Percentiles rank a stretch among this genome's conserved stretches.
These are phyloP conservation scores for Dolichomitus sp. DNA, from an alignment of 2,888 invertebrate species.

Conservation along the genomic window DNA sequence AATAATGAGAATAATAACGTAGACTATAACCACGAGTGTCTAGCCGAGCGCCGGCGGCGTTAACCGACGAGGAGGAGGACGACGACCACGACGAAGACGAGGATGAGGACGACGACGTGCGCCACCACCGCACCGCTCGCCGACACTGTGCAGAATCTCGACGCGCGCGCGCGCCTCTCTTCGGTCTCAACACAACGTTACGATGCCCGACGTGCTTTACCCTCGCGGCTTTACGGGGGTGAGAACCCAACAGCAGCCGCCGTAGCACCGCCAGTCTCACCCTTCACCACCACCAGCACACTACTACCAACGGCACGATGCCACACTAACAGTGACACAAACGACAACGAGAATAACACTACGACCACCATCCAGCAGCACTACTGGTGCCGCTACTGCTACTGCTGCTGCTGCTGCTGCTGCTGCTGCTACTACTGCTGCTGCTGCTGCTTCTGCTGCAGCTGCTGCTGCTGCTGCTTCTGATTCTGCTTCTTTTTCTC, in stretches of 20 bases:
- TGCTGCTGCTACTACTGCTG: neutral
- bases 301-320: conserved; percentile 4
- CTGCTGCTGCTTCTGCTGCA: neutral
- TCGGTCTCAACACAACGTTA: conserved; percentile 46
- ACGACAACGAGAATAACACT: conserved; percentile 21
- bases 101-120: conserved; percentile 56
- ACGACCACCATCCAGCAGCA: neutral
- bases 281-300: conserved; percentile 35
- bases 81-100: conserved; percentile 40
- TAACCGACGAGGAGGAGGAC: conserved; percentile 38
- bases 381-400: neutral
- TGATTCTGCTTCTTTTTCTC: neutral
- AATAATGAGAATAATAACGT: conserved; percentile 21
- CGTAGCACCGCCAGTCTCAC: conserved; percentile 54
- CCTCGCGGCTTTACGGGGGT: conserved; percentile 35
- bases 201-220: conserved; percentile 50
- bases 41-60: conserved; percentile 18
- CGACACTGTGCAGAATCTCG: conserved; percentile 48
- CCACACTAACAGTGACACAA: conserved; percentile 20
- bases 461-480: neutral
- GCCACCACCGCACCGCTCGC: conserved; percentile 58
- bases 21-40: conserved; percentile 23
- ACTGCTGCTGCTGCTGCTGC: neutral
- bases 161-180: conserved; percentile 42
- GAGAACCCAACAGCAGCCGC: conserved; percentile 51